phyloP scores from a whole-genome alignment of 1,140 invertebrate genomes.

The Oryctes rhinoceros region DNA sequence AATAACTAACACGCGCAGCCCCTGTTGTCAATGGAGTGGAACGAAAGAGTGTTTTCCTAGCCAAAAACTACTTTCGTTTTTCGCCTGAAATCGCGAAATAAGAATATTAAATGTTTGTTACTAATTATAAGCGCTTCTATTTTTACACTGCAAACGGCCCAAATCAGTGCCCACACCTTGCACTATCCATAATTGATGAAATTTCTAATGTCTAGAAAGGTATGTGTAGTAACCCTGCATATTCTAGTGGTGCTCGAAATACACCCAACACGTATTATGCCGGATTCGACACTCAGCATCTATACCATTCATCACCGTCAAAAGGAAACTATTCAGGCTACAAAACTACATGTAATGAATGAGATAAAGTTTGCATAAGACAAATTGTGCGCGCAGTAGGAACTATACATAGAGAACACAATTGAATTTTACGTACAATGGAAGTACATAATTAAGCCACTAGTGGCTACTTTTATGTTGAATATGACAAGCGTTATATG shows the following conservation, averaged over 20 bases:
- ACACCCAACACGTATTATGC: not conserved
- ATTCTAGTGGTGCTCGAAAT: not conserved
- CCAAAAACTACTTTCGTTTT: too few species aligned
- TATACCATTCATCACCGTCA: not conserved
- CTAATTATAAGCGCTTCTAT: too few species aligned
- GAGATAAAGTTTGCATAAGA: conserved; percentile 6
- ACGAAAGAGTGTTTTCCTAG: too few species aligned
- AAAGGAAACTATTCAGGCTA: not conserved
- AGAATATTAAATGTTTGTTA: too few species aligned
- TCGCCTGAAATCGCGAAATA: too few species aligned
- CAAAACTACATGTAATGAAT: not conserved
- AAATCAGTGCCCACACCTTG: too few species aligned
- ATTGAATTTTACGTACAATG: conserved; percentile 2
- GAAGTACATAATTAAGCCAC: not conserved
- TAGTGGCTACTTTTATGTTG: not conserved
- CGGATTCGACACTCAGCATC: not conserved
- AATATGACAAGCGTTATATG: not conserved
- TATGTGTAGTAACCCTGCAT: not conserved
- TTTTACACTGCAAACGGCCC: too few species aligned
- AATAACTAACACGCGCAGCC: too few species aligned
- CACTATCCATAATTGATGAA: too few species aligned
- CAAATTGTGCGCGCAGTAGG: not conserved
- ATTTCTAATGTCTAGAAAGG: too few species aligned
- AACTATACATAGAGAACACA: conserved; percentile 7
- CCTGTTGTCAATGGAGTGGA: too few species aligned